These are phyloP conservation scores for Heteromormyrus szaboi DNA, from an alignment of 2,797 vertebrate genomes.

Conservation along the genomic window DNA sequence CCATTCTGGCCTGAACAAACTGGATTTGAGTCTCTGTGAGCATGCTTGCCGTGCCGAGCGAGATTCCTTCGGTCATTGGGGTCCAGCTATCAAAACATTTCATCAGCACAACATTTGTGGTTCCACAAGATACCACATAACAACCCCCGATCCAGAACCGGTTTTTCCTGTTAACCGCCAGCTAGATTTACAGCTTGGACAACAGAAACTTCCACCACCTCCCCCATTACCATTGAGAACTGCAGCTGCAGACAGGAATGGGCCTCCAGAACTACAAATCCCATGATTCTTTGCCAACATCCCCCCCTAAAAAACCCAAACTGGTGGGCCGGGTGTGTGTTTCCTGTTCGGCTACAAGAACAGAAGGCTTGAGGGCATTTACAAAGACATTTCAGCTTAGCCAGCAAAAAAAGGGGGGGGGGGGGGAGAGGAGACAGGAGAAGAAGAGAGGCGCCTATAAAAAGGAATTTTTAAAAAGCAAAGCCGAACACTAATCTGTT, in stretches of 20 bases:
- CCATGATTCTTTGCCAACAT: background rate
- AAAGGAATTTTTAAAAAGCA: constrained; percentile 11
- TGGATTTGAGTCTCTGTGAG: constrained; percentile 29
- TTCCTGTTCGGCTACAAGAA: constrained; percentile 5
- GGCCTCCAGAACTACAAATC: constrained; percentile 14
- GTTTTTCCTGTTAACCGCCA: constrained; percentile 45
- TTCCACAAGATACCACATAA: constrained; percentile 31
- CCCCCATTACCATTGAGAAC: background rate
- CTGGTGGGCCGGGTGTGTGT: background rate
- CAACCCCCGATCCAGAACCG: constrained; percentile 41
- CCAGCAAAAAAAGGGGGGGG: background rate
- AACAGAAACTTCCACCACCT: background rate
- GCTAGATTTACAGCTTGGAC: background rate
- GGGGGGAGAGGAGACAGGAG: background rate
- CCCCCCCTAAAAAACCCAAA: constrained; percentile 26
- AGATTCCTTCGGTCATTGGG: constrained; percentile 37
- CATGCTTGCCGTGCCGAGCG: constrained; percentile 29
- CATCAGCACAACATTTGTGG: constrained; percentile 16
- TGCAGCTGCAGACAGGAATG: background rate
- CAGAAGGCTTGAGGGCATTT: constrained; percentile 7
- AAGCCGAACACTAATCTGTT: constrained; percentile 13
- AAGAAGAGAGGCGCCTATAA: background rate
- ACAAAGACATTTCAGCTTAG: constrained; percentile 16
- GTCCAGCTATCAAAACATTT: constrained; percentile 7
- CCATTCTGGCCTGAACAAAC: constrained; percentile 24